Conservation (phyloP, 2,888 invertebrate genomes). For the Fragum sueziense region DNA sequence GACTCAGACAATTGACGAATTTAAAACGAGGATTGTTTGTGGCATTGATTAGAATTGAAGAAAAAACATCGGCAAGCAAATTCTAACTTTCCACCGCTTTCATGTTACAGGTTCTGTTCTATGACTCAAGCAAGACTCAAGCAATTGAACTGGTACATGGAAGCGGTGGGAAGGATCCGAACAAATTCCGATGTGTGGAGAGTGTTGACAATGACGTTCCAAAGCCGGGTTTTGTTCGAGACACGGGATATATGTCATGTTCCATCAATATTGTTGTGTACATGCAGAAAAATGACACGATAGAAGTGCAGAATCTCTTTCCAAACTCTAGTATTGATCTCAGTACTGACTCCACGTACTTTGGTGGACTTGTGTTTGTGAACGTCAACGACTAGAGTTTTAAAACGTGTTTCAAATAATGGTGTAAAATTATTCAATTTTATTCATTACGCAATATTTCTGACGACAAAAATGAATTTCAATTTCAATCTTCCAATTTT, state of each 20-base stretch:
- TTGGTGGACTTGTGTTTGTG: conserved; percentile 44
- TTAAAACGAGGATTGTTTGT: too few species aligned
- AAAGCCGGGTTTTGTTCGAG: background rate
- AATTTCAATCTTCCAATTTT: too few species aligned
- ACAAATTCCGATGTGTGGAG: conserved; percentile 44
- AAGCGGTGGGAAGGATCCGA: conserved; percentile 22
- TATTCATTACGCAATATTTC: too few species aligned
- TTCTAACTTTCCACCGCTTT: conserved; percentile 28
- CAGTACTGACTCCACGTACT: conserved; percentile 49
- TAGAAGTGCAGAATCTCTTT: conserved; percentile 42
- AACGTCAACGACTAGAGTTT: background rate
- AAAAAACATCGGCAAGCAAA: too few species aligned
- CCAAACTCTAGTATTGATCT: conserved; percentile 45
- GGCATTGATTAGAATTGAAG: too few species aligned
- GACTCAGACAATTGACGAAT: conserved; percentile 48
- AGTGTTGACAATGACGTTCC: conserved; percentile 31
- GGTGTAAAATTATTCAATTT: too few species aligned
- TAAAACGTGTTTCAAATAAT: too few species aligned
- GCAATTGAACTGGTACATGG: conserved; percentile 48
- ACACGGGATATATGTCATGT: conserved; percentile 46
- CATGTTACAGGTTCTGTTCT: conserved; percentile 50
- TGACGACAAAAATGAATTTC: too few species aligned
- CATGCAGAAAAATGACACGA: conserved; percentile 30
- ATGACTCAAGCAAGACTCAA: conserved; percentile 44
- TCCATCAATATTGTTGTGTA: conserved; percentile 43